Percentiles rank a stretch among this genome's conserved stretches.
These are phyloP conservation scores for Lycorma delicatula DNA, from an alignment of 1,140 invertebrate genomes.

Conservation along the genomic window DNA sequence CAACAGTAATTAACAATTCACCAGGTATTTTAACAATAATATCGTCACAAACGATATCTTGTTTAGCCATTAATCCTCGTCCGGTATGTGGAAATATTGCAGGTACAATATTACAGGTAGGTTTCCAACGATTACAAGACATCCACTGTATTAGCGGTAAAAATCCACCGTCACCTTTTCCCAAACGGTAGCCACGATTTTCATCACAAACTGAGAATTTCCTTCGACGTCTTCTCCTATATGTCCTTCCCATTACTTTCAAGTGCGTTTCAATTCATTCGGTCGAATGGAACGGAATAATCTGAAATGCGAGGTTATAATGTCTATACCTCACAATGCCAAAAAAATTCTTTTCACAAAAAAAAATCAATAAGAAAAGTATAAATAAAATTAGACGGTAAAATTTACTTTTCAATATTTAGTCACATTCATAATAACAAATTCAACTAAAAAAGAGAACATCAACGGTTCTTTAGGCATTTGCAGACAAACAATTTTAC, in stretches of 20 bases:
- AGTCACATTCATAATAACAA: no score
- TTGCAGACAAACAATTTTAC: no score
- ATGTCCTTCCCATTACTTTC: conserved; percentile 17
- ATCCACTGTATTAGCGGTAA: conserved; percentile 28
- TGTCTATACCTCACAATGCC: no score
- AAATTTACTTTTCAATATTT: no score
- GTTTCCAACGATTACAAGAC: conserved; percentile 26
- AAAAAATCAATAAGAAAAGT: no score
- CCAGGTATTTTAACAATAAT: conserved; percentile 39
- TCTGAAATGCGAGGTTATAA: no score
- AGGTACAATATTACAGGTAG: conserved; percentile 20
- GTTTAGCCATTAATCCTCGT: conserved; percentile 39
- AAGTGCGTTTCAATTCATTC: no score
- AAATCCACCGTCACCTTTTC: background rate
- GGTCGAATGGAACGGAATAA: no score
- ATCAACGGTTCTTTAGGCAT: no score
- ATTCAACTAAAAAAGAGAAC: no score
- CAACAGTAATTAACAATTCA: conserved; percentile 37
- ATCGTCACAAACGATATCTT: conserved; percentile 33
- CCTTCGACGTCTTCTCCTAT: conserved; percentile 2
- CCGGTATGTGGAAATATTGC: conserved; percentile 35
- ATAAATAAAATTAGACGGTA: no score
- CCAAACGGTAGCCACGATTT: background rate
- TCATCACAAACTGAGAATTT: background rate
- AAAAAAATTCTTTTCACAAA: no score